Evolutionary conservation across 2,888 invertebrate genomes (phyloP), one percentile per base, ranked within the genome.

Genomic region (Gortyna flavago): DNA sequence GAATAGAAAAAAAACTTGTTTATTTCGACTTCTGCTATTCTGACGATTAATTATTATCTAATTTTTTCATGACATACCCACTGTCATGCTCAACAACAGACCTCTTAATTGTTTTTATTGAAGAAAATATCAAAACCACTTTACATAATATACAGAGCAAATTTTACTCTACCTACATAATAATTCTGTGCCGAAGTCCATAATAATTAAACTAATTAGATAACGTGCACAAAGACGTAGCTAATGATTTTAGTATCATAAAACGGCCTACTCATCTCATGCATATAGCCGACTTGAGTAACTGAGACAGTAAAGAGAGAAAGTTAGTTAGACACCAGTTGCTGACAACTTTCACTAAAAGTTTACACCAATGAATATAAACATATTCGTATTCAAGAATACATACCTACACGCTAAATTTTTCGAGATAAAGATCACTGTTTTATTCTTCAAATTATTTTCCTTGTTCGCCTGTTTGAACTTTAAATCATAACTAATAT

Each of bases 341-440:
- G 81, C 81, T 73, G 81, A 80, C 87, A 68, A 89, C 89, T 90
- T 90, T 90, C 90, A 85, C 89, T 88, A 80, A 83, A 80, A 86
- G 84, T 85, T 68, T 78, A 75, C 65, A 74, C 81, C 75, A 68
- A 75, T 72, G 80, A 77, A 74, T 84, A 72, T 80, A 80, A 74
- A 80, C 81, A 80, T 75, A 80, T 62, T 62, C 62, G 62, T 75
- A 72, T 70, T 48, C 57, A 35, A 62, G 75, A 71, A 72, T 44
- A 75, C 51, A 59, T 35, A 54, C 51, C 51, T 35, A 54, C 59
- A 61, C 44, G 72, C 66, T 51, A 41, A 68, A 51, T 69, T 65
- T 75, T 80, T 66, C 2, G 38, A 80, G 41, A 61, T 65, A 25
- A 41, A 35, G 64, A 29, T 41, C 25, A 29, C n/a, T 48, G 16